Evolutionary conservation across 2,113 vertebrate genomes (phyloP), one percentile per base, ranked within the genome.

Genomic region (Cebus imitator): DNA sequence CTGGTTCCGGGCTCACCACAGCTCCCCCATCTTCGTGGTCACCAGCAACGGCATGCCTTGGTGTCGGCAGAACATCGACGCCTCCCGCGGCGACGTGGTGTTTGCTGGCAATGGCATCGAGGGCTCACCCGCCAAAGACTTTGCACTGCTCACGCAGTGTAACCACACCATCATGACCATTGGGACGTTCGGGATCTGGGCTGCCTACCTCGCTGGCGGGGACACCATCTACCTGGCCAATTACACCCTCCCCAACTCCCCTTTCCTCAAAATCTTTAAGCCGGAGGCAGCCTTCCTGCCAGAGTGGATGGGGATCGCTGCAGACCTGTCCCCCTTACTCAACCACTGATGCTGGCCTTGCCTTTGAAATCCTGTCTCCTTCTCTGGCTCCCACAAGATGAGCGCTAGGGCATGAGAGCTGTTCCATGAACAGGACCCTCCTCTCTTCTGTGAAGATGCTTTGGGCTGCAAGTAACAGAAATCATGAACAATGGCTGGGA

Each of bases 161-260:
- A 98, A 98, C 94, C 98, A 98, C 91, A 98, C 97, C 16, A 9
- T 98, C 85, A 98, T 98, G 92, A 98, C 98, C 20, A 96, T 98
- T 6, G 98, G 98, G 9, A 98, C 97, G 0, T 98, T 98, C 20
- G 98, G 98, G 25, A 92, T 96, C 93, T 98, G 98, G 76, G 94
- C 81, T 0, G 88, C 78, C 40, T 98, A 98, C 14, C 78, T 98
- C 1, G 83, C 58, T 0, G 97, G 97, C 0, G 98, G 98, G 4
- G 72, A 98, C 16, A 92, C 97, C 20, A 9, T 98, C 81, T 98
- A 98, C 57, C 92, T 98, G 45, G 95, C 98, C 86, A 98, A 98
- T 14, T 98, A 94, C 72, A 98, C 98, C 7, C 96, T 98, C 14
- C 98, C 98, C 0, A 52, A 98, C 43, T 98, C 98, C 12, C 97